Evolutionary conservation across 2,888 invertebrate genomes (phyloP), one percentile per base, ranked within the genome.

Genomic region (Meloe dianella): DNA sequence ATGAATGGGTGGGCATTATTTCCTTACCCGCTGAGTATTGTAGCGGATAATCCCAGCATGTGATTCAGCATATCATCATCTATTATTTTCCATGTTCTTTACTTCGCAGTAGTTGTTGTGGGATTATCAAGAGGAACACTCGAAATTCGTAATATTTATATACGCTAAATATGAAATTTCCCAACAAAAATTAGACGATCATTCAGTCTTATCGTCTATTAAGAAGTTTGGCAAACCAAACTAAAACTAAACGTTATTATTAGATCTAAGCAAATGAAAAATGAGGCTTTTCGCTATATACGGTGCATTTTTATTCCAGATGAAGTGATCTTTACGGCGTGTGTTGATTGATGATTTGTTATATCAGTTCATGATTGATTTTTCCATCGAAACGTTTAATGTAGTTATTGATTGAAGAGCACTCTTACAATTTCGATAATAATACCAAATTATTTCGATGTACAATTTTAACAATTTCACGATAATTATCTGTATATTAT

Each of bases 291-390:
- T 14, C 20, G 12, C 3, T 54, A 41, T 41, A 41, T 17, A 41
- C 41, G 6, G 10, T 54, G 54, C 24, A 54, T 54, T 54, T 54
- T 54, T 54, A 54, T 54, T 54, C 54, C 54, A 54, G 24, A 54
- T 54, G 54, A 59, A 38, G 38, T 59, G 59, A 59, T 59, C 35
- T 29, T 59, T 29, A 38, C 59, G 38, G 22, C 59, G 24, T n/a
- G n/a, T n/a, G 62, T 63, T 67, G 67, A 67, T 67, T 67, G 67
- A 67, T 67, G 67, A 67, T 51, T 67, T 59, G 67, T 67, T 64
- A 67, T 67, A 61, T 67, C 67, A 64, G 64, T 61, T 35, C 32
- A 12, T 61, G 64, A 67, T 67, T 64, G 67, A 67, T 67, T 64
- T 67, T 67, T 61, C 60, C 54, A 54, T 54, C 24, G 24, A 24